Conservation (phyloP, 2,888 invertebrate species). For the Eupithecia centaureata region DNA sequence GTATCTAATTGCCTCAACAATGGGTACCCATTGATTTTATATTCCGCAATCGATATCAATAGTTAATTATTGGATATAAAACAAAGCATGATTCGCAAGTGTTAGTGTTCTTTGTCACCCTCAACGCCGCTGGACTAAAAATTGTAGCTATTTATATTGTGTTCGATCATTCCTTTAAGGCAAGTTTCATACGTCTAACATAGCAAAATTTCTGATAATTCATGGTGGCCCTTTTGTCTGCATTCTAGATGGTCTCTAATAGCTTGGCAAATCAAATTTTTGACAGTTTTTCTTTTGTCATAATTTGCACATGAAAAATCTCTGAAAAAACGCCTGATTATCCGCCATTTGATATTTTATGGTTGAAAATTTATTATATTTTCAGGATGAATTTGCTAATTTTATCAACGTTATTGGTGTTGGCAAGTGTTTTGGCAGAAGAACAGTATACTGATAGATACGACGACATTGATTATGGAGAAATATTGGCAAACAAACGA, state of each 20-base stretch:
- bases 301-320: too few species aligned
- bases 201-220: neutral
- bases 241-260: neutral
- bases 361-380: neutral
- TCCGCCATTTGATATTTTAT: too few species aligned
- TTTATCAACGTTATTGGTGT: slow-evolving; percentile 40
- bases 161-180: neutral
- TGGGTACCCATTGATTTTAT: slow-evolving; percentile 31
- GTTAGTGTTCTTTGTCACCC: slow-evolving; percentile 35
- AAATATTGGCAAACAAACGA: slow-evolving; percentile 86
- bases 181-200: neutral
- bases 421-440: slow-evolving; percentile 37
- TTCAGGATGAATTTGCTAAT: slow-evolving; percentile 55
- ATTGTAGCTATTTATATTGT: neutral
- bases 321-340: too few species aligned
- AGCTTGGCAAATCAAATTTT: neutral
- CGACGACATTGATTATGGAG: slow-evolving; percentile 88
- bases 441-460: slow-evolving; percentile 86
- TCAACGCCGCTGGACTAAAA: slow-evolving; percentile 6
- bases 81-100: slow-evolving; percentile 37
- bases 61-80: slow-evolving; percentile 42
- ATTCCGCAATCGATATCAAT: slow-evolving; percentile 41
- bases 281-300: neutral
- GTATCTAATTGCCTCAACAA: slow-evolving; percentile 43
- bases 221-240: neutral